Conservation (phyloP, 2,797 vertebrate species). For the Malurus splendens region DNA sequence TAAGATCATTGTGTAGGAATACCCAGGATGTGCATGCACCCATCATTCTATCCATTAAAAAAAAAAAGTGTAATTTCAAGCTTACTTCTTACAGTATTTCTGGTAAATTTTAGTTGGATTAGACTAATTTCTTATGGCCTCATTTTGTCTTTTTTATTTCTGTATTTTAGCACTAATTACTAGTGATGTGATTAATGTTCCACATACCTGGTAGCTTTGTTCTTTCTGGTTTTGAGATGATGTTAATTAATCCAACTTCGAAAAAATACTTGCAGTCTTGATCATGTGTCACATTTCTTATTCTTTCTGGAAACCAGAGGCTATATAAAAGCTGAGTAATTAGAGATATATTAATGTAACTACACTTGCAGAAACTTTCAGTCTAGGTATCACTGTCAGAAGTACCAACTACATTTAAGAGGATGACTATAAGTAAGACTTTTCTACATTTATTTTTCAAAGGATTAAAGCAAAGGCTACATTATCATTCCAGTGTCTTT, state of each 20-base stretch:
- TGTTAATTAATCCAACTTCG: conserved; percentile 70
- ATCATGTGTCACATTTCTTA: conserved; percentile 45
- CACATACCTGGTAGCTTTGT: conserved; percentile 61
- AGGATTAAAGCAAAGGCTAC: neutral
- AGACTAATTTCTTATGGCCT: conserved; percentile 52
- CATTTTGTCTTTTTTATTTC: conserved; percentile 64
- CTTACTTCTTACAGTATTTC: conserved; percentile 25
- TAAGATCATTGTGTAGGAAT: neutral
- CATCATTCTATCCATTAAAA: neutral
- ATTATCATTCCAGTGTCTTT: neutral
- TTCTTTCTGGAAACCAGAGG: conserved; percentile 51
- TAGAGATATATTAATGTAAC: conserved; percentile 25
- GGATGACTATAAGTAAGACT: neutral
- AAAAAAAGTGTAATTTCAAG: neutral
- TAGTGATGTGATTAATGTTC: conserved; percentile 69
- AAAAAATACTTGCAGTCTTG: conserved; percentile 47
- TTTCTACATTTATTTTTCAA: neutral
- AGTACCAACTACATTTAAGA: neutral
- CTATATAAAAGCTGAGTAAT: conserved; percentile 41
- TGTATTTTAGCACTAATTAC: conserved; percentile 67
- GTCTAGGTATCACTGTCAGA: neutral
- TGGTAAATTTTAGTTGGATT: conserved; percentile 37
- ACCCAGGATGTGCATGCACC: neutral
- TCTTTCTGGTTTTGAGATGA: conserved; percentile 67
- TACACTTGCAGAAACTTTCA: conserved; percentile 7